Evolutionary conservation across 2,113 vertebrate genomes (phyloP).

Genomic region (Heterotis niloticus): DNA sequence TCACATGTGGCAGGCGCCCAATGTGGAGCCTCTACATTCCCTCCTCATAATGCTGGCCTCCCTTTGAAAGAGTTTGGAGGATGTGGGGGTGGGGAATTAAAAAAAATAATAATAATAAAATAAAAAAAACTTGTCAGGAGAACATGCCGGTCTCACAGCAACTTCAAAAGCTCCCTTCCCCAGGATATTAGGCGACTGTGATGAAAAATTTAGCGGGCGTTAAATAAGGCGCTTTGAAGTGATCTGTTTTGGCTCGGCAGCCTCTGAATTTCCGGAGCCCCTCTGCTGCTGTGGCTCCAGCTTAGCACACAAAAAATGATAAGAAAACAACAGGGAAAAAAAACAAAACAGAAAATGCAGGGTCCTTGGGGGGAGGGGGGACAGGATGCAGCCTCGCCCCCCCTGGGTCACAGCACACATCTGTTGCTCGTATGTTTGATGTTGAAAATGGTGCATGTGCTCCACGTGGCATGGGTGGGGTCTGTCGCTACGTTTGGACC

Average conservation of each 20-base stretch:
- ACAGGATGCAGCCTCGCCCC: slow-evolving; percentile 42
- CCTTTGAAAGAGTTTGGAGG: slow-evolving; percentile 42
- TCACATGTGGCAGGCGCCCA: neutral
- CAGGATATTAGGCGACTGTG: slow-evolving; percentile 79
- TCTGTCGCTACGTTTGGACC: too few relatives aligned
- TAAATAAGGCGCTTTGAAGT: slow-evolving; percentile 80
- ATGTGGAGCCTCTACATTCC: neutral
- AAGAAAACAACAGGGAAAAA: slow-evolving; percentile 16
- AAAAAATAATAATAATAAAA: slow-evolving; percentile 24
- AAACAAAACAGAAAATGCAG: neutral
- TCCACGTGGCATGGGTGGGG: too few relatives aligned
- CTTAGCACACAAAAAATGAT: slow-evolving; percentile 25
- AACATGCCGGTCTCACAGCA: slow-evolving; percentile 68
- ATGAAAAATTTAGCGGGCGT: slow-evolving; percentile 80
- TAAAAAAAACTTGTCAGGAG: slow-evolving; percentile 59
- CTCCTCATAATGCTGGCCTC: slow-evolving; percentile 40
- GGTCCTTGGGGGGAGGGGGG: slow-evolving; percentile 32
- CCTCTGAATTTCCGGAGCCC: slow-evolving; percentile 71
- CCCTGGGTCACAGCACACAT: slow-evolving; percentile 54
- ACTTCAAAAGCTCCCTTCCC: slow-evolving; percentile 79
- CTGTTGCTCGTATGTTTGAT: slow-evolving; percentile 57
- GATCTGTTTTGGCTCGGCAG: slow-evolving; percentile 75
- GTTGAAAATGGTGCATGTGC: slow-evolving; percentile 31
- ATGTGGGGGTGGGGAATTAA: slow-evolving; percentile 19
- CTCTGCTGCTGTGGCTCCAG: slow-evolving; percentile 53